Evolutionary conservation across 35 echinoderm and acorn worm species (phyloP), one percentile per base, ranked within the genome.

Genomic region (Apostichopus parvimensis): DNA sequence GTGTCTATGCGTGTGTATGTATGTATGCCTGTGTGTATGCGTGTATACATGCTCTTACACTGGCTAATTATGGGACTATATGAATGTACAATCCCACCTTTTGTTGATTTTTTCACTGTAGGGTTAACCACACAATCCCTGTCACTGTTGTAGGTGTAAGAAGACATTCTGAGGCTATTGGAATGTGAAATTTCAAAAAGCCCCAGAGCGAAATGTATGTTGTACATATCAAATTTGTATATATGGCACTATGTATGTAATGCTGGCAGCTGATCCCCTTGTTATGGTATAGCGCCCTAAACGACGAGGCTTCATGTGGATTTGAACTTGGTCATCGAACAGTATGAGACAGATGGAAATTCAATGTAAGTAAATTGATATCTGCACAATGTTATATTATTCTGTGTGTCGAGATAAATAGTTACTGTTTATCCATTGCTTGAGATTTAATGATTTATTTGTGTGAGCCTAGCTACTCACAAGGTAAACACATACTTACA

Each of bases 131-230:
- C 79, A 82, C 45, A 54, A 55, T 82, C 8, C 26, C 6, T 6
- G 6, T 54, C 15, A 5, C 52, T 82, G 79, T 11, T 55, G 17
- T 82, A 10, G 6, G 79, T 82, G 53, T 10, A 54, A 82, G 14
- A 82, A 8, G 28, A 9, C 34, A 10, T 82, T 82, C 79, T 82
- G 79, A 45, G 79, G 52, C 54, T 55, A 53, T 82, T 9, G 6
- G 53, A 12, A 55, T 54, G 9, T 82, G 34, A 82, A 82, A 55
- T 10, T 55, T 55, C 26, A 82, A 82, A 10, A 52, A 82, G 6
- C 79, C 79, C 79, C 79, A 54, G 8, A 82, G 79, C 17, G 34
- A 28, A 55, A 5, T 82, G 79, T 82, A 82, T 82, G 52, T 82
- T 82, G 34, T 82, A 55, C 52, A 12, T 82, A 55, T 54, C 79